These are phyloP conservation scores for Scaptomyza montana DNA, from an alignment of 1,140 invertebrate genomes.

Conservation along the genomic window DNA sequence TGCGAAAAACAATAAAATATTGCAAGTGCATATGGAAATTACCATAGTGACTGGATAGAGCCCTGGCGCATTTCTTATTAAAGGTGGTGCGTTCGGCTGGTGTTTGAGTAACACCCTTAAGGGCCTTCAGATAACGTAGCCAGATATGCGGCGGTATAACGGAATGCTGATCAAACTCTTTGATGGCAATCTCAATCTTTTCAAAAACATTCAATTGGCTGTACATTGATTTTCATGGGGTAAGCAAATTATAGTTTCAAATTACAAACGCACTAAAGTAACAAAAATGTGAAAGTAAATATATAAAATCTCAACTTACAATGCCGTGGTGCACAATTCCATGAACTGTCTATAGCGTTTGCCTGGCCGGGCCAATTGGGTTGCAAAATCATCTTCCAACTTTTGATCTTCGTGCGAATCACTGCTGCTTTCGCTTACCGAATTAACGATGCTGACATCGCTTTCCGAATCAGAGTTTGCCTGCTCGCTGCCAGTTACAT, in stretches of 20 bases:
- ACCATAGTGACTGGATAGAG: slow-evolving; percentile 49
- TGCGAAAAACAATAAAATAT: background rate
- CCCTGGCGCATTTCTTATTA: slow-evolving; percentile 30
- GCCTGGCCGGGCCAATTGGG: slow-evolving; percentile 7
- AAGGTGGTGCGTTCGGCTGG: slow-evolving; percentile 28
- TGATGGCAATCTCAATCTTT: slow-evolving; percentile 37
- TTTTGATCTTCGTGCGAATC: slow-evolving; percentile 27
- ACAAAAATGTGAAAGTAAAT: background rate
- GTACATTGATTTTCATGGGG: background rate
- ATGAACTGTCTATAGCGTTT: slow-evolving; percentile 34
- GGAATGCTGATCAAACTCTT: slow-evolving; percentile 5
- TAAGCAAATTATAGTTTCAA: too few relatives aligned
- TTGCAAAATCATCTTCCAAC: slow-evolving; percentile 23
- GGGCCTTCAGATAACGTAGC: slow-evolving; percentile 48
- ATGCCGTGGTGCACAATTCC: slow-evolving; percentile 33
- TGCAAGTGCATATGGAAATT: background rate
- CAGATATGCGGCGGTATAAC: slow-evolving; percentile 55
- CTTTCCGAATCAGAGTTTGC: slow-evolving; percentile 5
- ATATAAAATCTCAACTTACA: slow-evolving; percentile 8
- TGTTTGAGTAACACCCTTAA: slow-evolving; percentile 52
- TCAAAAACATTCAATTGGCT: slow-evolving; percentile 52
- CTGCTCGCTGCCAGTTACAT: background rate
- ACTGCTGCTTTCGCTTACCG: slow-evolving; percentile 12
- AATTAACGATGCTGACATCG: slow-evolving; percentile 20
- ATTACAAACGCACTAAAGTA: too few relatives aligned